Percentiles rank a stretch among this genome's conserved stretches.
phyloP scores from a whole-genome alignment of 2,888 invertebrate species.

The Agrilus cyanescens region DNA sequence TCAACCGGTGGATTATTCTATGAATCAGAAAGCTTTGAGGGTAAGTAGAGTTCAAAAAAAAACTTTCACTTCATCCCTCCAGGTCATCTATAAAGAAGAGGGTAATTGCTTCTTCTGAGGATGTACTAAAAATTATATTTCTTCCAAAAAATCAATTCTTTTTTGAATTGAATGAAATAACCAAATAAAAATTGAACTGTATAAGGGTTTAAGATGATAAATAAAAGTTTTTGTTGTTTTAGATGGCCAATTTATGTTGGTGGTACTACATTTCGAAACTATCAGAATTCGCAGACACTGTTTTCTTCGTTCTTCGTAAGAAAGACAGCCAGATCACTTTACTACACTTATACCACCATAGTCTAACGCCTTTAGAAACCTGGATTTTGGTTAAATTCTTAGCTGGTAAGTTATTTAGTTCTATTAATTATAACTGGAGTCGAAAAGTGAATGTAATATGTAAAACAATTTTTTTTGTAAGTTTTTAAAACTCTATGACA shows the following conservation, averaged over 20 bases:
- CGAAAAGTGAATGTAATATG: background rate
- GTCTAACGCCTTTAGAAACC: constrained; percentile 63
- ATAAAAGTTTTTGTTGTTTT: constrained; percentile 23
- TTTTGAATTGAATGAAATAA: background rate
- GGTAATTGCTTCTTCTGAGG: background rate
- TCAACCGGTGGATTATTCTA: constrained; percentile 89
- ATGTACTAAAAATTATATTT: background rate
- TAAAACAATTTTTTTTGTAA: background rate
- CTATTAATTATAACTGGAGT: background rate
- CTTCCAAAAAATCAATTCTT: background rate
- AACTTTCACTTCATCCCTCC: constrained; percentile 1
- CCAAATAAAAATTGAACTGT: background rate
- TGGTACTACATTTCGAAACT: constrained; percentile 84
- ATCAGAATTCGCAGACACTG: constrained; percentile 77
- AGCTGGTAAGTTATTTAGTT: constrained; percentile 44
- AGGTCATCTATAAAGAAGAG: background rate
- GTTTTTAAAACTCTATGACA: too few species aligned
- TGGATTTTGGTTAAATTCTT: constrained; percentile 69
- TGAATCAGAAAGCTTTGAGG: constrained; percentile 69
- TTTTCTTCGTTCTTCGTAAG: constrained; percentile 75
- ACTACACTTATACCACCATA: constrained; percentile 77
- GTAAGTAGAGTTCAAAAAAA: constrained; percentile 42
- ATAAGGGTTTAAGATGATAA: background rate
- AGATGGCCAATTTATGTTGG: constrained; percentile 82
- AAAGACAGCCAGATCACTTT: constrained; percentile 76